Evolutionary conservation across 2,113 vertebrate genomes (phyloP).

Genomic region (Thamnaconus septentrionalis): DNA sequence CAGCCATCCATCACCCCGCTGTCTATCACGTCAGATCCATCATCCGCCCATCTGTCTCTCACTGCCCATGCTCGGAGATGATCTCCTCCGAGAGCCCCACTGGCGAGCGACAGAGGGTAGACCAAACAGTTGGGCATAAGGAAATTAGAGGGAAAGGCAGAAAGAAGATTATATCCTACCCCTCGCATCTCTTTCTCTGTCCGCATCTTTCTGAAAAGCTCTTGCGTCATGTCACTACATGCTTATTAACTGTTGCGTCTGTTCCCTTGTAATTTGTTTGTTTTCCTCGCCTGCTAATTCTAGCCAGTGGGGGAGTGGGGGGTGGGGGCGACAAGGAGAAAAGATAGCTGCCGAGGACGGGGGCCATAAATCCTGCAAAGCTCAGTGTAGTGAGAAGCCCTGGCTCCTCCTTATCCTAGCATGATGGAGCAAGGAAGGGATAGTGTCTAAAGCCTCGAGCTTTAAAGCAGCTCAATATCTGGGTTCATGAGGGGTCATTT

Average conservation of each 20-base stretch:
- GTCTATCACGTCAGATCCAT: slow-evolving; percentile 81
- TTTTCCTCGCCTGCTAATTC: slow-evolving; percentile 71
- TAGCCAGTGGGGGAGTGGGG: slow-evolving; percentile 65
- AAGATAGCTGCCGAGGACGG: slow-evolving; percentile 45
- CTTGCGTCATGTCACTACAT: slow-evolving; percentile 62
- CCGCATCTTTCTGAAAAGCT: slow-evolving; percentile 39
- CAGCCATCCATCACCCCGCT: slow-evolving; percentile 78
- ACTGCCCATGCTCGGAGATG: slow-evolving; percentile 61
- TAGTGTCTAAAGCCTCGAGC: slow-evolving; percentile 71
- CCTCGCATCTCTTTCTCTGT: slow-evolving; percentile 22
- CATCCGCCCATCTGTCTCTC: slow-evolving; percentile 80
- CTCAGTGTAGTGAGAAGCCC: slow-evolving; percentile 52
- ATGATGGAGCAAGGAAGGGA: slow-evolving; percentile 49
- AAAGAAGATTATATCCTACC: slow-evolving; percentile 51
- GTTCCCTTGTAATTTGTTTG: slow-evolving; percentile 76
- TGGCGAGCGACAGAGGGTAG: slow-evolving; percentile 42
- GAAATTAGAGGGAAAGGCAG: slow-evolving; percentile 49
- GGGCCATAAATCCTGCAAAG: slow-evolving; percentile 73
- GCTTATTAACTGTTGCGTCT: slow-evolving; percentile 71
- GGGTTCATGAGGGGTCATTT: slow-evolving; percentile 69
- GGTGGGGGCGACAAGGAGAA: slow-evolving; percentile 54
- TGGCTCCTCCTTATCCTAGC: slow-evolving; percentile 32
- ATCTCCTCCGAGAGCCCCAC: slow-evolving; percentile 60
- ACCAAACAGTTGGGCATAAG: slow-evolving; percentile 34
- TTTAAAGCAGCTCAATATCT: slow-evolving; percentile 74